Percentiles rank a stretch among this genome's conserved stretches.
Conservation (phyloP, 2,888 invertebrate species). For the Argynnis bischoffii region DNA sequence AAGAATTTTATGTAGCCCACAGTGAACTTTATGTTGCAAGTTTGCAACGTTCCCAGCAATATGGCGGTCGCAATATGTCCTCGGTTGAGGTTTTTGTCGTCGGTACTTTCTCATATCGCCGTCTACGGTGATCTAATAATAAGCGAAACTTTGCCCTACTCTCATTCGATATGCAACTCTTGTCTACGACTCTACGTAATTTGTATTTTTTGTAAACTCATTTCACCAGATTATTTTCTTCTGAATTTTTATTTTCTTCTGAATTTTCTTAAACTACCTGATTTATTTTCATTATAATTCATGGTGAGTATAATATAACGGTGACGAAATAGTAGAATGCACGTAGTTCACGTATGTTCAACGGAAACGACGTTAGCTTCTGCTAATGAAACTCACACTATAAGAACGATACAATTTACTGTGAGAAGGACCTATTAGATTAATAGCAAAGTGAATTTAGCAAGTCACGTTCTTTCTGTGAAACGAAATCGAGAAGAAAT, state of each 20-base stretch:
- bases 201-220: constrained; percentile 48
- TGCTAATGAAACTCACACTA: constrained; percentile 26
- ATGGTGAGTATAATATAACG: constrained; percentile 6
- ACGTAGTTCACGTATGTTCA: constrained; percentile 10
- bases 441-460: constrained; percentile 64
- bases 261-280: background rate
- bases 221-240: constrained; percentile 28
- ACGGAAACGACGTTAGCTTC: constrained; percentile 20
- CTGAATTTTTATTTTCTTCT: constrained; percentile 9
- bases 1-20: constrained; percentile 55
- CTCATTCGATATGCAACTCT: constrained; percentile 76
- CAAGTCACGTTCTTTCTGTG: constrained; percentile 61
- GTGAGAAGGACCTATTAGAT: constrained; percentile 55
- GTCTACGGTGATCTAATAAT: constrained; percentile 76
- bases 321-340: constrained; percentile 4
- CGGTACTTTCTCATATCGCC: constrained; percentile 73
- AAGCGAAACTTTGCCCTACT: constrained; percentile 73
- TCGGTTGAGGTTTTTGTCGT: constrained; percentile 71
- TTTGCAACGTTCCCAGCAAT: constrained; percentile 65
- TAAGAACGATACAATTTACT: constrained; percentile 42
- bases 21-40: constrained; percentile 69
- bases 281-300: constrained; percentile 18
- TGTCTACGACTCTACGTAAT: constrained; percentile 63
- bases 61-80: constrained; percentile 75
- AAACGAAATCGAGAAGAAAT: constrained; percentile 61